These are phyloP conservation scores for Chaetogeoica ovagalla DNA, from an alignment of 2,888 invertebrate species.

Conservation along the genomic window DNA sequence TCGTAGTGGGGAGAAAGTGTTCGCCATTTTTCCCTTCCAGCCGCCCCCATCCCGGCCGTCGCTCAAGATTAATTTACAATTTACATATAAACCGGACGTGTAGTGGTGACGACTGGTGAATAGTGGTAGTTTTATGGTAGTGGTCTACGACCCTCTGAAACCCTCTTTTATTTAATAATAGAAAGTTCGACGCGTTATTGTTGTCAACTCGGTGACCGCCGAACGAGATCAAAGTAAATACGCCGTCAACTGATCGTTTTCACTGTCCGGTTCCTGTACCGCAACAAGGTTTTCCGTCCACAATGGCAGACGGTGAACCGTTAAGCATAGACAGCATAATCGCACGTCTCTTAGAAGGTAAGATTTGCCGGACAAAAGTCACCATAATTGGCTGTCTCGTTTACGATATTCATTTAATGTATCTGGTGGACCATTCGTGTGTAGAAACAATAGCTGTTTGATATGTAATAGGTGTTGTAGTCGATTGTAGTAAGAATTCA, in stretches of 20 bases:
- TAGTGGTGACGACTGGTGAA: constrained; percentile 6
- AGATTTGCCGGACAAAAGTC: constrained; percentile 58
- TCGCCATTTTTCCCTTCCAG: constrained; percentile 52
- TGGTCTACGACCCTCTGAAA: constrained; percentile 26
- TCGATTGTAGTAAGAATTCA: no score
- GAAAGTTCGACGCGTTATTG: constrained; percentile 17
- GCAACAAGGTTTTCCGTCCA: constrained; percentile 25
- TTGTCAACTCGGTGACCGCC: neutral
- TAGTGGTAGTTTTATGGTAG: no score
- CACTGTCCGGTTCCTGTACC: neutral
- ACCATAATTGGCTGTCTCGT: neutral
- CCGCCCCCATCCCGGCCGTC: constrained; percentile 5
- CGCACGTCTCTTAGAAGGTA: constrained; percentile 93
- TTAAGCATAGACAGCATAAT: constrained; percentile 96
- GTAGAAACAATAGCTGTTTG: no score
- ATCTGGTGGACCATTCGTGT: no score
- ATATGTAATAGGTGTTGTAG: no score
- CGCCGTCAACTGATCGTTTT: neutral
- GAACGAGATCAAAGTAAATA: neutral
- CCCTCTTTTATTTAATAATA: neutral
- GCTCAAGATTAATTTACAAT: constrained; percentile 46
- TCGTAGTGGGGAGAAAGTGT: constrained; percentile 41
- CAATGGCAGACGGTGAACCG: constrained; percentile 87
- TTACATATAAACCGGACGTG: constrained; percentile 32
- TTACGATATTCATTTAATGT: neutral